phyloP scores from a whole-genome alignment of 2,797 vertebrate species.

The Tachyglossus aculeatus region DNA sequence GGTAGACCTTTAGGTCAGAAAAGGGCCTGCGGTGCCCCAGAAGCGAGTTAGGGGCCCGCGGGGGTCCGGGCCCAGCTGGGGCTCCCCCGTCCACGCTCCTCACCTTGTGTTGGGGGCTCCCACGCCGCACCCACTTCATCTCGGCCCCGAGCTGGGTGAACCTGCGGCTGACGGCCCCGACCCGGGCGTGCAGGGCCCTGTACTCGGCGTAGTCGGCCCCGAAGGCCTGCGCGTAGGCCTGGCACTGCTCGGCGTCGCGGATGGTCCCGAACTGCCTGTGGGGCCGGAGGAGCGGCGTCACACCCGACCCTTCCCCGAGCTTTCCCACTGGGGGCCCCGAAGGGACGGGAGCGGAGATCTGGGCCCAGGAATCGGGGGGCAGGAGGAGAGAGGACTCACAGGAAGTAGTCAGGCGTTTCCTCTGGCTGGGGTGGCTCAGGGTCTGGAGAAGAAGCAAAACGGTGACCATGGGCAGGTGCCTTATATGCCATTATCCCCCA shows the following conservation, averaged over 20 bases:
- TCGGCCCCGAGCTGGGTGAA: slow-evolving; percentile 86
- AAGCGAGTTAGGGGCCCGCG: background rate
- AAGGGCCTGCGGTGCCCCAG: no score
- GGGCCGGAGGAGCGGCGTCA: background rate
- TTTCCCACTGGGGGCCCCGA: background rate
- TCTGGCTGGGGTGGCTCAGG: slow-evolving; percentile 58
- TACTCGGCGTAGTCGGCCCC: slow-evolving; percentile 84
- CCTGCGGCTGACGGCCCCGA: slow-evolving; percentile 78
- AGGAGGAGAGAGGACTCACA: slow-evolving; percentile 74
- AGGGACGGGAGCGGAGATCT: background rate
- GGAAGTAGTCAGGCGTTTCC: slow-evolving; percentile 82
- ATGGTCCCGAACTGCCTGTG: slow-evolving; percentile 81
- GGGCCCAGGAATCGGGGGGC: no score
- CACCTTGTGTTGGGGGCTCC: slow-evolving; percentile 83
- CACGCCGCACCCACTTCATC: slow-evolving; percentile 81
- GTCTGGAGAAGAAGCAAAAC: slow-evolving; percentile 21
- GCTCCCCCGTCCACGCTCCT: background rate
- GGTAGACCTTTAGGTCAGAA: no score
- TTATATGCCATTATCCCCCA: background rate
- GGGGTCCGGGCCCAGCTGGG: background rate
- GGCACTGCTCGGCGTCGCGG: slow-evolving; percentile 76
- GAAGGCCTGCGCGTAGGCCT: slow-evolving; percentile 85
- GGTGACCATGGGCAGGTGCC: background rate
- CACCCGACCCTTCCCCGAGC: slow-evolving; percentile 4
- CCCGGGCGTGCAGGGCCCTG: slow-evolving; percentile 77